These are phyloP conservation scores for Schizotus pectinicornis DNA, from an alignment of 2,888 invertebrate species.

Conservation along the genomic window DNA sequence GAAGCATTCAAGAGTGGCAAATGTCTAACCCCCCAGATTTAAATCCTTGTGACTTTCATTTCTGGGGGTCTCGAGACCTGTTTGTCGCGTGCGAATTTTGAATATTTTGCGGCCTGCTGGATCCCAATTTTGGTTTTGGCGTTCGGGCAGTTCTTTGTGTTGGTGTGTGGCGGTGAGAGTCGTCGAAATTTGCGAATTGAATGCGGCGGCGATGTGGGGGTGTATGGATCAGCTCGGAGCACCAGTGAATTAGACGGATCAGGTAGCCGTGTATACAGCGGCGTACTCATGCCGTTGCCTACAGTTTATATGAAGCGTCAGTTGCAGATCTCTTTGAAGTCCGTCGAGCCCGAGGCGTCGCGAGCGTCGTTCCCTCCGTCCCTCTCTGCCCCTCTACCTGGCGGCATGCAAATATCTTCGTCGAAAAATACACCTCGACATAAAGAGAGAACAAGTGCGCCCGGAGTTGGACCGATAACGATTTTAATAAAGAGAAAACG, in stretches of 20 bases:
- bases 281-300: conserved; percentile 37
- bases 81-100: too few relatives aligned
- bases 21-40: too few relatives aligned
- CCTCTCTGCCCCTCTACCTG: conserved; percentile 20
- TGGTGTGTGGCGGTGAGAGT: too few relatives aligned
- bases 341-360: conserved; percentile 38
- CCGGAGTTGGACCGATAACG: neutral
- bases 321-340: conserved; percentile 50
- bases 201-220: conserved; percentile 13
- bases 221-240: conserved; percentile 25
- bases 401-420: conserved; percentile 16
- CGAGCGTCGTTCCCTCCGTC: conserved; percentile 33
- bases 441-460: conserved; percentile 1
- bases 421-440: conserved; percentile 17
- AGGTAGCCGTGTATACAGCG: conserved; percentile 35
- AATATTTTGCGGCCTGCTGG: too few relatives aligned
- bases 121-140: too few relatives aligned
- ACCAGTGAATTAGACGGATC: conserved; percentile 40
- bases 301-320: conserved; percentile 47
- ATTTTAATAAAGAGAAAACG: neutral
- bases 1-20: too few relatives aligned
- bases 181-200: neutral
- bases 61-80: too few relatives aligned
- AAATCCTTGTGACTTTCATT: too few relatives aligned
- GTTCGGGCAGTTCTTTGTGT: too few relatives aligned